A percentile compares a stretch with the other conserved stretches of the same genome.
These are phyloP conservation scores for Psilopsiagon aurifrons DNA, from an alignment of 2,113 vertebrate genomes.

Conservation along the genomic window DNA sequence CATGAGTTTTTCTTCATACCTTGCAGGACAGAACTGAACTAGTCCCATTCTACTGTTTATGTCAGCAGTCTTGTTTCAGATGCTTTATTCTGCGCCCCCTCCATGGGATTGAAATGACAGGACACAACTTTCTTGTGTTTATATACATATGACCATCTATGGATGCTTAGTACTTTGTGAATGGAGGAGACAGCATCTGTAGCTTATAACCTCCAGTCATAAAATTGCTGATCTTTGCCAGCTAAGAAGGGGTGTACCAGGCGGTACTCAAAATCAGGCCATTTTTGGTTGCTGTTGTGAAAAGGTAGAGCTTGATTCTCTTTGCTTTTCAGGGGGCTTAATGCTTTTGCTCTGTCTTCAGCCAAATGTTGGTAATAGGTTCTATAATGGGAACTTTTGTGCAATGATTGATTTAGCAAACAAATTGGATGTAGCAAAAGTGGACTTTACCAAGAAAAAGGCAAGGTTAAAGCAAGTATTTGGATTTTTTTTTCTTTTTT, in stretches of 20 bases:
- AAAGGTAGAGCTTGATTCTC: neutral
- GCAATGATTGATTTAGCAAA: neutral
- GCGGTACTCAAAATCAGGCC: neutral
- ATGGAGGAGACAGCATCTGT: neutral
- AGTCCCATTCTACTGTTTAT: neutral
- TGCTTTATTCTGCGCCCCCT: neutral
- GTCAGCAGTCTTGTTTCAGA: neutral
- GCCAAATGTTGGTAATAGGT: neutral
- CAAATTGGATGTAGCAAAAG: neutral
- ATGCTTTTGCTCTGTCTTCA: neutral
- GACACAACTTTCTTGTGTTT: neutral
- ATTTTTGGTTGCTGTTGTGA: neutral
- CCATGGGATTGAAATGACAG: neutral
- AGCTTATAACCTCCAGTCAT: neutral
- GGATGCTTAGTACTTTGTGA: neutral
- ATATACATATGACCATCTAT: fast-evolving
- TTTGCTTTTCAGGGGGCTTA: neutral
- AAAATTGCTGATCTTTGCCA: neutral
- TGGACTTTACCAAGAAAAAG: neutral
- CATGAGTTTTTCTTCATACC: neutral
- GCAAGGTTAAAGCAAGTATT: neutral
- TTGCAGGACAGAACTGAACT: neutral
- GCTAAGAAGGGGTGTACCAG: neutral
- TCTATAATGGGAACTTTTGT: neutral
- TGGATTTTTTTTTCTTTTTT: neutral